Evolutionary conservation across 2,888 invertebrate species (phyloP).

Genomic region (Nephrotoma guestfalica): DNA sequence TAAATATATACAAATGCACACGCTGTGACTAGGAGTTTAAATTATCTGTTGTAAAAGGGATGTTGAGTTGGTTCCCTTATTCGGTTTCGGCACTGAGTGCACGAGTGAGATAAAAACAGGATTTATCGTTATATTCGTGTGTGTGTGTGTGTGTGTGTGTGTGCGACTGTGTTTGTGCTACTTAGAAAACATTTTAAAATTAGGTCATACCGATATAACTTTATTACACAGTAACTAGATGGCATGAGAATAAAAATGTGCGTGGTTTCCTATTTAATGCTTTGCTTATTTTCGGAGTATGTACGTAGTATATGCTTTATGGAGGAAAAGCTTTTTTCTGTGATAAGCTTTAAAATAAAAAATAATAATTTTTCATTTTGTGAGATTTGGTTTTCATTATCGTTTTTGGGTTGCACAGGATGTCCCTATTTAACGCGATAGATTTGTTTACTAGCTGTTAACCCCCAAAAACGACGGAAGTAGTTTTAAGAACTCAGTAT

Average conservation of each 20-base stretch:
- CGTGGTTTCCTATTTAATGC: neutral
- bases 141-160: neutral
- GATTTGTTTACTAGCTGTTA: too few species aligned
- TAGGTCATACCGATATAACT: neutral
- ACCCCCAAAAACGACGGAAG: too few species aligned
- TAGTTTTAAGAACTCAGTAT: too few species aligned
- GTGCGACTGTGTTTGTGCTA: neutral
- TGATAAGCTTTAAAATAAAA: neutral
- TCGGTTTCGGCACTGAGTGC: neutral
- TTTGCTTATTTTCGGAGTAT: neutral
- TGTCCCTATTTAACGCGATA: neutral
- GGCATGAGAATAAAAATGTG: neutral
- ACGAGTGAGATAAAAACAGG: neutral
- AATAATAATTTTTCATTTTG: neutral
- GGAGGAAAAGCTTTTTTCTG: neutral
- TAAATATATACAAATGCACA: too few species aligned
- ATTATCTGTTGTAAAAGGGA: neutral
- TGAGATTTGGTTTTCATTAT: neutral
- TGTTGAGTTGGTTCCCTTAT: neutral
- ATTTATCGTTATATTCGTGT: neutral
- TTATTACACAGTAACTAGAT: neutral
- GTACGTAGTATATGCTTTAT: neutral
- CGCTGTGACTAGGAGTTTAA: neutral
- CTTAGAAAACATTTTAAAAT: neutral
- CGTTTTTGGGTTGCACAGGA: neutral